These are phyloP conservation scores for Frankliniella fusca DNA, from an alignment of 2,888 invertebrate genomes.

Conservation along the genomic window DNA sequence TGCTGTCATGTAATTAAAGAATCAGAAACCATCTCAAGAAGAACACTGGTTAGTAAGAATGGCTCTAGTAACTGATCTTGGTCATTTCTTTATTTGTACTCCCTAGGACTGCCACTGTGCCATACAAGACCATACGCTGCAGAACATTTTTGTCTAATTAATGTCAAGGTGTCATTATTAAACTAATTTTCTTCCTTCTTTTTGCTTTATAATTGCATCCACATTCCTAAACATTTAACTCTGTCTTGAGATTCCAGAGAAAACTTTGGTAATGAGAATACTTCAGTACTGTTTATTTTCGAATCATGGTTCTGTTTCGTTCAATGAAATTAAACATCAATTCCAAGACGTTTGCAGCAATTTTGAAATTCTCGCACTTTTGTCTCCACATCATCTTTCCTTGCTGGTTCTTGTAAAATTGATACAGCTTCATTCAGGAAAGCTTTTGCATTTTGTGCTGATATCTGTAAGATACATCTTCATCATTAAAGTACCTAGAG, in stretches of 20 bases:
- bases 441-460: slow-evolving; percentile 29
- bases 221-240: background rate
- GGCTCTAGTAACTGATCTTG: too few relatives aligned
- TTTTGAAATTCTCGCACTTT: background rate
- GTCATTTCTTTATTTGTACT: too few relatives aligned
- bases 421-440: background rate
- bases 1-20: too few relatives aligned
- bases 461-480: slow-evolving; percentile 31
- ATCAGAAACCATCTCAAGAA: too few relatives aligned
- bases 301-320: too few relatives aligned
- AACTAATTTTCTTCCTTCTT: background rate
- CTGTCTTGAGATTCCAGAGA: background rate
- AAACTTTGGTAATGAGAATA: too few relatives aligned
- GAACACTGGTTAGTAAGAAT: too few relatives aligned
- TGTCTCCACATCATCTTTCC: background rate
- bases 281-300: too few relatives aligned
- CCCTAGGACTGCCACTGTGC: background rate
- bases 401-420: background rate
- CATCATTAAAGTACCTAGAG: slow-evolving; percentile 17
- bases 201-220: slow-evolving; percentile 1
- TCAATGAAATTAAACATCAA: too few relatives aligned
- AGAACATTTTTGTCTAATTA: background rate
- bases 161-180: slow-evolving; percentile 2
- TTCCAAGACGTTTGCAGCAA: background rate
- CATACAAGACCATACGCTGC: background rate